Conservation (phyloP, 2,797 vertebrate genomes). For the Huso huso region DNA sequence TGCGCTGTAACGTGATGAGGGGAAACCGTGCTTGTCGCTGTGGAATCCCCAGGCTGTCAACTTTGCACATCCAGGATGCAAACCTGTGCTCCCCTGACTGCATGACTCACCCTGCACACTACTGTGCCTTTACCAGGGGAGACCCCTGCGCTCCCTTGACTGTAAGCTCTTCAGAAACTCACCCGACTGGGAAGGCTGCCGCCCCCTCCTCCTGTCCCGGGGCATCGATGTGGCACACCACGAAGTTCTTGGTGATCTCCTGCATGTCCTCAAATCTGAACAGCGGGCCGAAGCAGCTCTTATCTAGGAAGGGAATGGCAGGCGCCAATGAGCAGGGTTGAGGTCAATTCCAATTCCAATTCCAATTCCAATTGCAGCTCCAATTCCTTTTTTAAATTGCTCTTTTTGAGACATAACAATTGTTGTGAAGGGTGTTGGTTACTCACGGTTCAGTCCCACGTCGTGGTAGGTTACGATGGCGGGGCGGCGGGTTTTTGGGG, state of each 20-base stretch:
- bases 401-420: too few relatives aligned
- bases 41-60: too few relatives aligned
- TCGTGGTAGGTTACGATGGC: constrained; percentile 85
- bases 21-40: too few relatives aligned
- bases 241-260: constrained; percentile 87
- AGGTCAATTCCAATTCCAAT: too few relatives aligned
- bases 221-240: constrained; percentile 76
- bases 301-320: constrained; percentile 51
- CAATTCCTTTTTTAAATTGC: too few relatives aligned
- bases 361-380: too few relatives aligned
- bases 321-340: too few relatives aligned
- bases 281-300: constrained; percentile 79
- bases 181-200: constrained; percentile 70
- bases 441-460: constrained; percentile 82
- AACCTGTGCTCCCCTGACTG: too few relatives aligned
- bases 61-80: too few relatives aligned
- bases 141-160: constrained; percentile 4
- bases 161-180: background rate
- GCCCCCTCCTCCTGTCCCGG: constrained; percentile 82
- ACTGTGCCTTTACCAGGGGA: too few relatives aligned
- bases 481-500: constrained; percentile 72
- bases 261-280: constrained; percentile 87
- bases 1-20: too few relatives aligned
- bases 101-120: too few relatives aligned
- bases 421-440: background rate